Conservation (phyloP, 2,888 invertebrate genomes). For the Nemotelus nigrinus region DNA sequence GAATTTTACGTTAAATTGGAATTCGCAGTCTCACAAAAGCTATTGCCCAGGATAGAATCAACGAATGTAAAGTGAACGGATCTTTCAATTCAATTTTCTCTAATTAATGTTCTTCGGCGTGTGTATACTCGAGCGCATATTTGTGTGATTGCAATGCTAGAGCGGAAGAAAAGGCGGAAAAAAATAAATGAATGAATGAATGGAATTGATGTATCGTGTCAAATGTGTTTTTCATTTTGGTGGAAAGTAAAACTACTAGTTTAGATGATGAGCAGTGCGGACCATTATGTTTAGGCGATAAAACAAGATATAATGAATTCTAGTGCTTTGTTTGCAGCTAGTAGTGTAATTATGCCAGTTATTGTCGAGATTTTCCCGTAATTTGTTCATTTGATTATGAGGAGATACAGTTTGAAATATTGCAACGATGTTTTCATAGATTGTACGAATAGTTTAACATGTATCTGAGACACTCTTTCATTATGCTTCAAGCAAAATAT, state of each 20-base stretch:
- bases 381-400: too few relatives aligned
- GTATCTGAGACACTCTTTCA: too few relatives aligned
- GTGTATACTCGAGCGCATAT: neutral
- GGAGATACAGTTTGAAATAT: too few relatives aligned
- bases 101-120: conserved; percentile 5
- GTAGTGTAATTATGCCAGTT: too few relatives aligned
- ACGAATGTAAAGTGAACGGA: conserved; percentile 26
- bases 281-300: too few relatives aligned
- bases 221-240: neutral
- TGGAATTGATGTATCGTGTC: conserved; percentile 4
- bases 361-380: too few relatives aligned
- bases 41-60: conserved; percentile 12
- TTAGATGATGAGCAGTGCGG: neutral
- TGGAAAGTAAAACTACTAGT: conserved; percentile 3
- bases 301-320: too few relatives aligned
- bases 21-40: conserved; percentile 1
- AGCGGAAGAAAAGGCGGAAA: neutral
- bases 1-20: conserved; percentile 8
- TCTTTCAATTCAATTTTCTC: conserved; percentile 29
- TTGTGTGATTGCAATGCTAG: neutral
- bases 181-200: neutral
- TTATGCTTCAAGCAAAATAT: too few relatives aligned
- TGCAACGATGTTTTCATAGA: too few relatives aligned
- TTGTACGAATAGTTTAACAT: too few relatives aligned
- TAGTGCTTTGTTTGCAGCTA: too few relatives aligned